Conservation (phyloP, 1,140 invertebrate species). For the Leptinotarsa defecta region DNA sequence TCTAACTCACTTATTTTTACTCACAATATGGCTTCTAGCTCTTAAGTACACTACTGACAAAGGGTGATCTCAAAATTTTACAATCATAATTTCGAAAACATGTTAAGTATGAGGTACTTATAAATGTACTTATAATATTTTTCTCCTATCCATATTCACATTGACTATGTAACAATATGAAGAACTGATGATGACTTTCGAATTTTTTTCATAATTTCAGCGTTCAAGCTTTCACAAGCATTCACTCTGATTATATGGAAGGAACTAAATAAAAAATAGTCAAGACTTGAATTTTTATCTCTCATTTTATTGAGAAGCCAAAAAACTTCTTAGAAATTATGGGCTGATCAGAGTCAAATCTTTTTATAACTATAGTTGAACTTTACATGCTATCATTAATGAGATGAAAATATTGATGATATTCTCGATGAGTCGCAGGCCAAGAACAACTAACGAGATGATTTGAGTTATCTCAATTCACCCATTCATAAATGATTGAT, state of each 20-base stretch:
- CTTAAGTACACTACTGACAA: constrained; percentile 8
- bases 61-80: constrained; percentile 6
- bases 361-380: not conserved
- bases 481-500: not conserved
- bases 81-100: not conserved
- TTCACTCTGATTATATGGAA: too few relatives aligned
- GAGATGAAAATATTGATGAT: too few relatives aligned
- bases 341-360: too few relatives aligned
- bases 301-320: too few relatives aligned
- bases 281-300: too few relatives aligned
- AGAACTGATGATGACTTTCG: not conserved
- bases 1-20: constrained; percentile 14
- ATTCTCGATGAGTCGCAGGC: too few relatives aligned
- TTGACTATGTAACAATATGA: not conserved
- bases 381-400: not conserved
- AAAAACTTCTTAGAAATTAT: too few relatives aligned
- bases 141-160: not conserved
- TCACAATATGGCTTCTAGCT: not conserved
- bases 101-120: not conserved
- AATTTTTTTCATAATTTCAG: not conserved
- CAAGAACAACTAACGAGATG: too few relatives aligned
- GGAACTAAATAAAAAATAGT: too few relatives aligned
- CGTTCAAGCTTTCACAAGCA: too few relatives aligned
- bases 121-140: not conserved
- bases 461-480: not conserved